Percentiles rank a stretch among this genome's conserved stretches.
phyloP scores from a whole-genome alignment of 2,888 invertebrate species.

The Agelastica alni region DNA sequence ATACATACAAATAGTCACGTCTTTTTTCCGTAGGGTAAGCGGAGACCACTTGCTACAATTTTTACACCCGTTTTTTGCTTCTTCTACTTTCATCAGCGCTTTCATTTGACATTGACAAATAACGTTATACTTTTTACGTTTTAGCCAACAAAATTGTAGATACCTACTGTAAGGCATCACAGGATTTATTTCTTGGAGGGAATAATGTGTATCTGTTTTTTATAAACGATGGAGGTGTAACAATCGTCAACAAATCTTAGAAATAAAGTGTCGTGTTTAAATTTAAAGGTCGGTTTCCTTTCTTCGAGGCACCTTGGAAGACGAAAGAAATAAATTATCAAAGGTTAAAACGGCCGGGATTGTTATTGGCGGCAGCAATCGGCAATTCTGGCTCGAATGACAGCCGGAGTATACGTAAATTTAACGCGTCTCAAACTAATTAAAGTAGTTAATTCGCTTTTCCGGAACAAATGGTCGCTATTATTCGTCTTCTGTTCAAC shows the following conservation, averaged over 20 bases:
- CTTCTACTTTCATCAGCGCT: too few relatives aligned
- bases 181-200: too few relatives aligned
- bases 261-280: slow-evolving; percentile 28
- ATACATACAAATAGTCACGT: too few relatives aligned
- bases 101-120: too few relatives aligned
- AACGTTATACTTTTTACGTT: too few relatives aligned
- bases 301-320: slow-evolving; percentile 30
- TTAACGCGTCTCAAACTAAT: slow-evolving; percentile 58
- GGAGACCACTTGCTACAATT: too few relatives aligned
- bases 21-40: too few relatives aligned
- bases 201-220: too few relatives aligned
- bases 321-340: slow-evolving; percentile 46
- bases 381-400: slow-evolving; percentile 50
- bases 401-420: slow-evolving; percentile 55
- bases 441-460: slow-evolving; percentile 58
- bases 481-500: slow-evolving; percentile 53
- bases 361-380: slow-evolving; percentile 52
- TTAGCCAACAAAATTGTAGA: too few relatives aligned
- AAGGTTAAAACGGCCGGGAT: slow-evolving; percentile 49
- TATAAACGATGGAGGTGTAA: too few relatives aligned
- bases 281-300: slow-evolving; percentile 40
- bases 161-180: too few relatives aligned
- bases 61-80: too few relatives aligned
- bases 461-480: slow-evolving; percentile 56
- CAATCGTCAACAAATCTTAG: slow-evolving; percentile 9